phyloP scores from a whole-genome alignment of 1,140 invertebrate species.

The Onthophagus taurus region DNA sequence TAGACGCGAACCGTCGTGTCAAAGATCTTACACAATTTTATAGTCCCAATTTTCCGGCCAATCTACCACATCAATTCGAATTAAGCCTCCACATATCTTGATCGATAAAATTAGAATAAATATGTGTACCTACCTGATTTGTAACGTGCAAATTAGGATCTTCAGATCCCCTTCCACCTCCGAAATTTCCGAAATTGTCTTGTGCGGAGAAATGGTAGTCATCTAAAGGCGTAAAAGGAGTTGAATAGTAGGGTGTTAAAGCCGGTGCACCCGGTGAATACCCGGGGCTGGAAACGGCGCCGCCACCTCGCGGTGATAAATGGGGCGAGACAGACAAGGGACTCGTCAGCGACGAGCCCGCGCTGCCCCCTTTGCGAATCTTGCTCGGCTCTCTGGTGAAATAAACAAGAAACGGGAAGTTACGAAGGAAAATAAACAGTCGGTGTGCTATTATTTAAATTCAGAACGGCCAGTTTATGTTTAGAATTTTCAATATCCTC shows the following conservation, averaged over 20 bases:
- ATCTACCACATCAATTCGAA: too few species aligned
- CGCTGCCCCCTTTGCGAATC: constrained; percentile 8
- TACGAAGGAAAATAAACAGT: too few species aligned
- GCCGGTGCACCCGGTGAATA: constrained; percentile 8
- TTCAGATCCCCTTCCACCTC: background rate
- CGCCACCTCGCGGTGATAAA: constrained; percentile 8
- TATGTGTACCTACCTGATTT: constrained; percentile 11
- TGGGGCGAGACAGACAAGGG: constrained; percentile 10
- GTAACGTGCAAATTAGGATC: constrained; percentile 4
- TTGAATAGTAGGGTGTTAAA: constrained; percentile 9
- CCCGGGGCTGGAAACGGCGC: constrained; percentile 5
- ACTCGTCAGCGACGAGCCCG: constrained; percentile 9
- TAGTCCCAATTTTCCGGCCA: too few species aligned
- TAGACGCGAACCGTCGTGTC: too few species aligned
- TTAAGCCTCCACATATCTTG: too few species aligned
- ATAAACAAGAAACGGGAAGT: too few species aligned
- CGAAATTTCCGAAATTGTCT: background rate
- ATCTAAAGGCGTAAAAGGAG: constrained; percentile 5
- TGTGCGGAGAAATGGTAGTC: constrained; percentile 8
- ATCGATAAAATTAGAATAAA: too few species aligned
- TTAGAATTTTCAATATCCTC: too few species aligned
- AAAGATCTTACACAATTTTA: too few species aligned
- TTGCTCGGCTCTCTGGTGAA: too few species aligned
- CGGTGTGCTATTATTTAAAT: too few species aligned
- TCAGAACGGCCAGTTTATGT: too few species aligned